Base-by-base conservation (phyloP, 1,140 invertebrate species). In the Tetramorium simillimum region DNA sequence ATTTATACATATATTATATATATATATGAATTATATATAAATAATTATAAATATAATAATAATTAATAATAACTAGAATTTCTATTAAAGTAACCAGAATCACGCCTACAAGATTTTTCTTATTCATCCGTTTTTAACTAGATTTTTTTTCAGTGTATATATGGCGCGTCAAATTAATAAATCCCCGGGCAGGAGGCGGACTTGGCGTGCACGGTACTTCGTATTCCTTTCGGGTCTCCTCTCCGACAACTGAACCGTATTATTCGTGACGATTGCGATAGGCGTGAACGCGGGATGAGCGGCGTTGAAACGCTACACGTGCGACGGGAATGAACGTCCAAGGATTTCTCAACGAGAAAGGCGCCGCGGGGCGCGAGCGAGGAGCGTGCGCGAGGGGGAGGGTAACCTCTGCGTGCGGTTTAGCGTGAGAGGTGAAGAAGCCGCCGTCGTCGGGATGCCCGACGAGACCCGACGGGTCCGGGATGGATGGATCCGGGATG, bases 381-480 rank as follows among this genome's bases (percentile, higher is more conserved):
- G 53, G 53, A 21, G 53, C 10, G 28, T 72, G 24, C 21, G 72
- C 65, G 75, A 43, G 37, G 40, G 40, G 9, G 10, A 56, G 40
- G 40, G 43, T 90, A 89, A 84, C 56, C 67, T 73, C 62, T 40
- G 53, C 28, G 18, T 24, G 73, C 51, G 40, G 14, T 75, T 43
- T 60, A 75, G 53, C 37, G 37, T 62, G 40, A 84, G 80, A 46
- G 46, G 46, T 46, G 46, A 46, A 0, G 46, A 46, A 46, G 51
- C 51, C 51, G 18, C 18, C 18, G 51, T 49, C 49, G 49, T 10
- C 33, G 33, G 12, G 46, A 12, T 12, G 14, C 46, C 0, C 3
- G 43, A 46, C 43, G 43, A 12, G 12, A n/a, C n/a, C n/a, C n/a
- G n/a, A 46, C 0, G 46, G 46, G 46, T 46, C 46, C 51, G 18